Evolutionary conservation across 1,140 invertebrate species (phyloP), one percentile per base, ranked within the genome.

Genomic region (Drosophila equinoxialis): DNA sequence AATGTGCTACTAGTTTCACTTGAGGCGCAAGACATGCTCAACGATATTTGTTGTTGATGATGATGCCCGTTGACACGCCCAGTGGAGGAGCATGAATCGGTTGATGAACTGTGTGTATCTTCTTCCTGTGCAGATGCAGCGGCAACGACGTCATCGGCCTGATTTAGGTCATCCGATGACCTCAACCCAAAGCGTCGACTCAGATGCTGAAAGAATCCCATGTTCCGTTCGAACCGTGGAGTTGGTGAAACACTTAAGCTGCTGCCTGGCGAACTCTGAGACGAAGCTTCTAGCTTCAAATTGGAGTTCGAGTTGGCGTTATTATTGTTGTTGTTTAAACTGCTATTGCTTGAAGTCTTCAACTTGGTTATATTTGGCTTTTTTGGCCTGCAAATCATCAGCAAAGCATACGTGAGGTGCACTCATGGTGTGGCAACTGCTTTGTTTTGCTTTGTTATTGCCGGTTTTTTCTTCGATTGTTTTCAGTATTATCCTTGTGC

Each of bases 1-100:
- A 85, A 90, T 71, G 93, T 93, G 91, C 94, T 94, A 87, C 94
- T 94, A 14, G 94, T 93, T 39, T 95, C 94, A 78, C 94, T 95
- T 30, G 93, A 93, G 65, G 94, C 94, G 77, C 93, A 94, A 20
- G 94, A 94, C 71, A 92, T 78, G 48, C 94, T 94, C 66, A 92
- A 74, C 11, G 81, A 86, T 66, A 93, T 92, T 51, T 93, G 87
- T 5, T 92, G 92, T 90, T 87, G 69, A 35, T 92, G 92, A 90
- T 87, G 69, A 35, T 68, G 65, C 7, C 41, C 60, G 39, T 91
- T 41, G 30, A 67, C 59, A 59, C 76, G 72, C 66, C 93, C 80
- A 61, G 93, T 93, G 68, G 93, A 94, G 78, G 93, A 94, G 42
- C 93, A 94, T 37, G 93, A 93, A 73, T 94, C 93, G 59, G 93